Base-by-base conservation (phyloP, 2,113 vertebrate species). In the Clarias gariepinus region DNA sequence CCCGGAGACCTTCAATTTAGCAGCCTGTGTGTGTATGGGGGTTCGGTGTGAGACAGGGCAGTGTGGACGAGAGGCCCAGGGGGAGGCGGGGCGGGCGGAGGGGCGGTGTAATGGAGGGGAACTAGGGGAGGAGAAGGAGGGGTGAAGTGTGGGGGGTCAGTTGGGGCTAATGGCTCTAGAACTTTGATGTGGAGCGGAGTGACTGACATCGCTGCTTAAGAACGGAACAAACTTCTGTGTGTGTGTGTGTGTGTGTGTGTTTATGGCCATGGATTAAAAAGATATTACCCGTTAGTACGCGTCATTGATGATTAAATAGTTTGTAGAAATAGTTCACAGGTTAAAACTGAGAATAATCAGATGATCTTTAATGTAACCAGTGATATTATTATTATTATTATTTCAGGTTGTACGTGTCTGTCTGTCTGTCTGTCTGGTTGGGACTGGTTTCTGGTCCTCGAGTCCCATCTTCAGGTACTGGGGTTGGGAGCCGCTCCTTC, bases 101-200 rank as follows among this genome's bases (percentile, higher is more conserved):
- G 19, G 41, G 71, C 13, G n/a, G 73, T 21, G 6, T 21, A 41
- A 12, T 41, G 19, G n/a, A 19, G 68, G 30, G 2, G 8, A 33
- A 63, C 47, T 8, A 47, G 47, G 41, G 81, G 33, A 85, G 18
- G 83, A 81, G 74, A 84, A 90, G 28, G 47, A 52, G 53, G 55
- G 68, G 53, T 58, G 11, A 30, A 80, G 28, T 18, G 23, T 28
- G 53, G 92, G 71, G 91, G 86, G 64, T 87, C 87, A 81, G 82
- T 85, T 90, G 90, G 88, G 78, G 86, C 18, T 89, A 90, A 92
- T 93, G 90, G 89, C 90, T 87, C 57, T 71, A 83, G 88, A 87
- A 86, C 93, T 94, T 93, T 94, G 93, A 93, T 94, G 91, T 84
- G 79, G 3, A 82, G 83, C 86, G 88, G 91, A 92, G 91, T 91